Percentiles rank a stretch among this genome's conserved stretches.
Evolutionary conservation across 2,797 vertebrate genomes (phyloP).

Genomic region (Valencia hispanica): DNA sequence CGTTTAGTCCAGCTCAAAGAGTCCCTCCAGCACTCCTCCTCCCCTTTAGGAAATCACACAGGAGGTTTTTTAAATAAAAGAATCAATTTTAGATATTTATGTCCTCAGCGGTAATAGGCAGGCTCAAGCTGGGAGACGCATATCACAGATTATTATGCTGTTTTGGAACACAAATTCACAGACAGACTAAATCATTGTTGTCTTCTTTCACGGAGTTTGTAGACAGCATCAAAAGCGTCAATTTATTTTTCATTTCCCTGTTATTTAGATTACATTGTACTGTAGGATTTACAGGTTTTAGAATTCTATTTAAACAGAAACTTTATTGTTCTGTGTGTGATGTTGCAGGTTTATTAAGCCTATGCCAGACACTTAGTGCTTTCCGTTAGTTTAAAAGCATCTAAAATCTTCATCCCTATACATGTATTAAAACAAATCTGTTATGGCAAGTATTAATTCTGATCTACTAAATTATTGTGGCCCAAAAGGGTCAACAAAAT

Average conservation of each 20-base stretch:
- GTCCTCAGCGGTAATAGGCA: not conserved
- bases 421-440: not conserved
- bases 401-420: no score
- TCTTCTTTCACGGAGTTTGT: not conserved
- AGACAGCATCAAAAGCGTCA: not conserved
- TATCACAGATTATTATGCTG: not conserved
- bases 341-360: no score
- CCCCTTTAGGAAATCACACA: not conserved
- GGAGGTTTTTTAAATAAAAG: not conserved
- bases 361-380: no score
- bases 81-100: not conserved
- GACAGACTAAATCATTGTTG: not conserved
- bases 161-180: slow-evolving; percentile 4
- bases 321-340: not conserved
- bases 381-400: no score
- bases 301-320: not conserved
- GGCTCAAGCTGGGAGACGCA: slow-evolving; percentile 1
- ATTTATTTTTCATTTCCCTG: not conserved
- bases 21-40: not conserved
- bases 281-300: not conserved
- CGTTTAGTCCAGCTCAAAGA: slow-evolving; percentile 6
- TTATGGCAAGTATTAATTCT: not conserved
- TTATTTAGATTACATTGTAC: not conserved
- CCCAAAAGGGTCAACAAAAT: not conserved
- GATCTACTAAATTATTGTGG: not conserved